These are phyloP conservation scores for Fregata magnificens DNA, from an alignment of 2,113 vertebrate genomes.

Conservation along the genomic window DNA sequence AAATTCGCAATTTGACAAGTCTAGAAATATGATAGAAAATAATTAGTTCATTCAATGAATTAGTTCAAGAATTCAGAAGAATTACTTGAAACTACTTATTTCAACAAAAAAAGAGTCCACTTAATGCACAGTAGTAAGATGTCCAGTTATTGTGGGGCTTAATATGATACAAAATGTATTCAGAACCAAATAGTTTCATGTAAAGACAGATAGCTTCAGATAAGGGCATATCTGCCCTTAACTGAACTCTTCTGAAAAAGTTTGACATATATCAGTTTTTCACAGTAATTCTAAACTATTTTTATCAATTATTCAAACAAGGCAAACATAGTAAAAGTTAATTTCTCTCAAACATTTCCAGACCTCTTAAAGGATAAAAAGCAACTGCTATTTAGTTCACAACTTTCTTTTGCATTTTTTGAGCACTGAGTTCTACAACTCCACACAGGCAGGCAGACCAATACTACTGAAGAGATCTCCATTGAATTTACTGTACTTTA, in stretches of 20 bases:
- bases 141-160: neutral
- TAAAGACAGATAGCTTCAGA: neutral
- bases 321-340: neutral
- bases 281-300: neutral
- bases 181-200: neutral
- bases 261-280: neutral
- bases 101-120: neutral
- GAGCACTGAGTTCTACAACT: neutral
- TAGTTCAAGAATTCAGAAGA: neutral
- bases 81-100: neutral
- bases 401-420: neutral
- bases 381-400: neutral
- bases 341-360: neutral
- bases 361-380: neutral
- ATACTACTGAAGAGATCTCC: neutral
- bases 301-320: neutral
- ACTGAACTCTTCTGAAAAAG: neutral
- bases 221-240: neutral
- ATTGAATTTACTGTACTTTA: neutral
- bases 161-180: neutral
- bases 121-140: accelerated
- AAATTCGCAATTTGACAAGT: constrained; percentile 96
- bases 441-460: neutral
- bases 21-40: constrained; percentile 60
- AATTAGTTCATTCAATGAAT: neutral